Evolutionary conservation across 2,113 vertebrate genomes (phyloP).

Genomic region (Prietella phreatophila): DNA sequence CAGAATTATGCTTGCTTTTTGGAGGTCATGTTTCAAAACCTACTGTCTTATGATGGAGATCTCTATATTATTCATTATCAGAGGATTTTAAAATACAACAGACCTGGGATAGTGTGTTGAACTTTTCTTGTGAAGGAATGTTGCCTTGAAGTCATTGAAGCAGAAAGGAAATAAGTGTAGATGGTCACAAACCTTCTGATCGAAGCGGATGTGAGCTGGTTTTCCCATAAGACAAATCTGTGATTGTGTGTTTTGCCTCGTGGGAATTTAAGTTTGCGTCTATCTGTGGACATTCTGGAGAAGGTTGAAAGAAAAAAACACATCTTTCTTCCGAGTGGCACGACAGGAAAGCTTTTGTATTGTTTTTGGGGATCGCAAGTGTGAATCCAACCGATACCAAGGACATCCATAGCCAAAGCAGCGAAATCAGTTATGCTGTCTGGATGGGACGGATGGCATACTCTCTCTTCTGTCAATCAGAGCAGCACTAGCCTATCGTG

Average conservation of each 20-base stretch:
- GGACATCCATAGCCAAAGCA: not conserved
- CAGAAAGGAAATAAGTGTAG: conserved; percentile 12
- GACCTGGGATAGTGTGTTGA: not conserved
- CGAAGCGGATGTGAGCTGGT: conserved; percentile 23
- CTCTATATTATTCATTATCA: not conserved
- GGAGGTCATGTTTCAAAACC: not conserved
- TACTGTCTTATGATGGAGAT: not conserved
- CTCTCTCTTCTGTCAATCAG: not conserved
- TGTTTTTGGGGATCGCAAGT: not conserved
- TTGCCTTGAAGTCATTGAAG: not conserved
- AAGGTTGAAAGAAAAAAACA: not conserved
- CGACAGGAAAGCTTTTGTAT: not conserved
- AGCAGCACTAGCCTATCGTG: not conserved
- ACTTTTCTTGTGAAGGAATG: not conserved
- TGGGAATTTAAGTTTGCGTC: not conserved
- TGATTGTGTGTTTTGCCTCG: not conserved
- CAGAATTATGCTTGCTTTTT: not conserved
- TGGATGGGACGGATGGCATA: not conserved
- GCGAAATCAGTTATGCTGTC: not conserved
- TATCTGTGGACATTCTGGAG: not conserved
- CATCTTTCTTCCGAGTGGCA: not conserved
- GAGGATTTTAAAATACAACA: conserved; percentile 6
- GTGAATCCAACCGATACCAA: not conserved
- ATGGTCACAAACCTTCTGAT: conserved; percentile 2
- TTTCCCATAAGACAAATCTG: conserved; percentile 36